These are phyloP conservation scores for Yponomeuta cagnagella DNA, from an alignment of 2,888 invertebrate species.

Conservation along the genomic window DNA sequence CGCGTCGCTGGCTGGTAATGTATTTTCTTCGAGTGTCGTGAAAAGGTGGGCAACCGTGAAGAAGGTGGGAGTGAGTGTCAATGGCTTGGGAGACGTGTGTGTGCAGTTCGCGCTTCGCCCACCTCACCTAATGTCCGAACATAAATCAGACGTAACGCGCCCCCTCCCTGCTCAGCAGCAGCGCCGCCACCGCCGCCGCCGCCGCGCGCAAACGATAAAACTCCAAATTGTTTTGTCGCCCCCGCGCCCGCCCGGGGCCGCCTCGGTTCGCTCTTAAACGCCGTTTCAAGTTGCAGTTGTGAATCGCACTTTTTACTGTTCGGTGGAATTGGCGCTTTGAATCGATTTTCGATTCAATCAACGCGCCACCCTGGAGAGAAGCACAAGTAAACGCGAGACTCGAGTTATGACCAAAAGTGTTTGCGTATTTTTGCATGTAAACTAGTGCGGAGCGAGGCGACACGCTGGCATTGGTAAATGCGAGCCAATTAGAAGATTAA, in stretches of 20 bases:
- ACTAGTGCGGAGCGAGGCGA: slow-evolving; percentile 28
- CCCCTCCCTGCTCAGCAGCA: slow-evolving; percentile 27
- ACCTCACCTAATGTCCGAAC: slow-evolving; percentile 58
- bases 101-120: slow-evolving; percentile 58
- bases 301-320: slow-evolving; percentile 75
- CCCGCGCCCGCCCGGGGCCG: slow-evolving; percentile 64
- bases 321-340: slow-evolving; percentile 67
- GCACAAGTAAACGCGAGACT: slow-evolving; percentile 24
- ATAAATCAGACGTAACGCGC: slow-evolving; percentile 70
- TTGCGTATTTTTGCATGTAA: slow-evolving; percentile 12
- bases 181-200: slow-evolving; percentile 29
- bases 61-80: slow-evolving; percentile 43
- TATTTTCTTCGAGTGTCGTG: slow-evolving; percentile 16
- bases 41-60: slow-evolving; percentile 7
- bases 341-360: slow-evolving; percentile 55
- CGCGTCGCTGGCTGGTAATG: not conserved
- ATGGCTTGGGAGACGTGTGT: slow-evolving; percentile 40
- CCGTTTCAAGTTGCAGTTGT: slow-evolving; percentile 74
- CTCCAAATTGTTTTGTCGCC: slow-evolving; percentile 74
- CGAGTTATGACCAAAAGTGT: slow-evolving; percentile 8
- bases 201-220: slow-evolving; percentile 64
- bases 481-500: slow-evolving; percentile 76
- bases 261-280: slow-evolving; percentile 74
- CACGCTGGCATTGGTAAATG: slow-evolving; percentile 72
- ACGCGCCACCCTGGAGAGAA: slow-evolving; percentile 19